phyloP scores from a whole-genome alignment of 2,888 invertebrate genomes.

The Drosophila stalkeri region DNA sequence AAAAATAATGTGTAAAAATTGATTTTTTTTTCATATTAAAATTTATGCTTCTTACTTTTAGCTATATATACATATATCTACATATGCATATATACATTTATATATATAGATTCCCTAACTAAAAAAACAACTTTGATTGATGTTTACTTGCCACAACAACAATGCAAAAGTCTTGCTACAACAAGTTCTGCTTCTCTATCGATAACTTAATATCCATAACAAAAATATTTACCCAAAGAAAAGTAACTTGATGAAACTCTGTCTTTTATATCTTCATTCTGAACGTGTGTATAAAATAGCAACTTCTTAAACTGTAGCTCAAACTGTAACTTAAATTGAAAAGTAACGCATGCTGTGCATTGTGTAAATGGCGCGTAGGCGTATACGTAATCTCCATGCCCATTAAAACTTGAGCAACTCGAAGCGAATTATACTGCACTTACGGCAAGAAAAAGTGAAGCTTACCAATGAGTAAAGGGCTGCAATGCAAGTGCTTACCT shows the following conservation, averaged over 20 bases:
- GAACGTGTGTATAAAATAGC: background rate
- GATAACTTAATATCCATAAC: conserved; percentile 9
- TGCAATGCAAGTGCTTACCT: conserved; percentile 27
- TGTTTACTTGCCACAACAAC: background rate
- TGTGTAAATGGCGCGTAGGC: conserved; percentile 53
- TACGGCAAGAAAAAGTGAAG: background rate
- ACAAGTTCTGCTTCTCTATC: too few species aligned
- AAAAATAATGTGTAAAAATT: too few species aligned
- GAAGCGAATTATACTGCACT: background rate
- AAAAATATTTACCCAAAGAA: conserved; percentile 3
- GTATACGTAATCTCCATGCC: conserved; percentile 61
- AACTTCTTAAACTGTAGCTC: conserved; percentile 13
- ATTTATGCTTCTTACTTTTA: too few species aligned
- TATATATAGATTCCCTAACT: background rate
- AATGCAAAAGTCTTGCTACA: background rate
- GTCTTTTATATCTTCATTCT: background rate
- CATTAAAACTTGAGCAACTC: conserved; percentile 37
- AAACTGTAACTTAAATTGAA: conserved; percentile 24
- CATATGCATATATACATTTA: background rate
- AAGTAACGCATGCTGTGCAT: conserved; percentile 27
- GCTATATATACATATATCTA: background rate
- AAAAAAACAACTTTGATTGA: background rate
- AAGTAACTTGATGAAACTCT: background rate
- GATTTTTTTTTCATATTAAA: too few species aligned
- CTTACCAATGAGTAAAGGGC: conserved; percentile 15